Evolutionary conservation across 2,888 invertebrate species (phyloP), one percentile per base, ranked within the genome.

Genomic region (Orthosia gothica): DNA sequence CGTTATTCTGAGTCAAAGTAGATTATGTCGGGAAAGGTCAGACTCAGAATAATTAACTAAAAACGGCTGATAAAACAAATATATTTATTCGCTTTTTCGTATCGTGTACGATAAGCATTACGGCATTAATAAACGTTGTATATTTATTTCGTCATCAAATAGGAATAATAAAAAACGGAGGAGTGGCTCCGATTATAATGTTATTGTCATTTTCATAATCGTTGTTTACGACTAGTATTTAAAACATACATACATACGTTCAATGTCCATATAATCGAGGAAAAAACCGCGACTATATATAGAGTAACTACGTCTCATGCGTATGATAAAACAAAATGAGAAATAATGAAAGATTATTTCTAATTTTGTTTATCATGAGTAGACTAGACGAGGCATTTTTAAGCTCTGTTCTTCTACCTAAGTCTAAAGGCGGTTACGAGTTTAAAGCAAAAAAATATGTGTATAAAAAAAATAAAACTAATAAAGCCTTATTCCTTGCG

Each of bases 121-220:
- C 7, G 4, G 3, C 40, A 26, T 67, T 45, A 15, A 7, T 4
- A 12, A 61, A 40, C 40, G 40, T 55, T 49, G 40, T 49, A n/a
- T 61, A 40, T 15, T 20, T 50, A 54, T 67, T 57, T 45, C 67
- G 81, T 73, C 81, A 67, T n/a, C 13, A 45, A 50, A 13, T 68
- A 47, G 58, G 23, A 55, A 67, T 50, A 54, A 74, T 74, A 55
- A 54, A n/a, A 18, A 62, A 3, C 5, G 58, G 66, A 66, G 82
- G 79, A 82, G 82, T 77, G 82, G 58, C 63, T 64, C 20, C 1
- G 13, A 64, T 62, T 58, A 45, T 69, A 18, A n/a, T 70, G 23
- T 49, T 63, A 45, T 65, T 66, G 26, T 52, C 4, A 13, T 55
- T 47, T 65, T 23, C n/a, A 45, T 76, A 47, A 81, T 58, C 55